Evolutionary conservation across 2,888 invertebrate genomes (phyloP), one percentile per base, ranked within the genome.

Genomic region (Macrostomum cliftonense): DNA sequence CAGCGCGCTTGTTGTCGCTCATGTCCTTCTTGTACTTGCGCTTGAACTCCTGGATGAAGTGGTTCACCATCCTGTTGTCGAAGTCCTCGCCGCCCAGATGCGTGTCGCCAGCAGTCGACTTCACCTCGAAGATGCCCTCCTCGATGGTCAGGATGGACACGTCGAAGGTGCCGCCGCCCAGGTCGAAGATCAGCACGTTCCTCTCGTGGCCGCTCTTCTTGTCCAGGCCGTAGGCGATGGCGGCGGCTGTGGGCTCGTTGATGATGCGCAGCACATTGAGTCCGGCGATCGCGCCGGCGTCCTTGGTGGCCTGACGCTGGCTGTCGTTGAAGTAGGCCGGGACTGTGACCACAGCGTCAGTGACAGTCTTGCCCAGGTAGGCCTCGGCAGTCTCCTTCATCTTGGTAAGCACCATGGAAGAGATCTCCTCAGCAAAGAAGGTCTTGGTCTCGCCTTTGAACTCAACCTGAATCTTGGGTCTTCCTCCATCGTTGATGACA

Each of bases 101-200:
- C 79, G 78, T 91, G 83, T 91, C 88, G 55, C 88, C 88, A 52
- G 86, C 84, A n/a, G 87, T 91, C 9, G 88, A 82, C 63, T 85
- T 87, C 43, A 88, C 89, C 67, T 91, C 88, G 68, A 91, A 91
- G 56, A 79, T 77, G 77, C 71, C 88, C 80, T 89, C 88, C 72
- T 88, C 89, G 64, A 91, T 91, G 56, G 86, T 86, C 59, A 91
- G 74, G 62, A 91, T 83, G 52, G 88, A 89, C 28, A 89, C 89
- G 74, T 91, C 89, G 68, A 91, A 89, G 56, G 87, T 88, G 59
- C 87, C 89, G 65, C 91, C 89, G 47, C 79, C 79, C 50, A 79
- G 68, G 68, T 79, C 78, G 60, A 77, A 77, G 59, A 77, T 77
- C 38, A 77, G 68, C 1, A 77, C 75, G 60, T 77, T 74, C 58